phyloP scores from a whole-genome alignment of 2,797 vertebrate species.

The Vespertilio murinus region DNA sequence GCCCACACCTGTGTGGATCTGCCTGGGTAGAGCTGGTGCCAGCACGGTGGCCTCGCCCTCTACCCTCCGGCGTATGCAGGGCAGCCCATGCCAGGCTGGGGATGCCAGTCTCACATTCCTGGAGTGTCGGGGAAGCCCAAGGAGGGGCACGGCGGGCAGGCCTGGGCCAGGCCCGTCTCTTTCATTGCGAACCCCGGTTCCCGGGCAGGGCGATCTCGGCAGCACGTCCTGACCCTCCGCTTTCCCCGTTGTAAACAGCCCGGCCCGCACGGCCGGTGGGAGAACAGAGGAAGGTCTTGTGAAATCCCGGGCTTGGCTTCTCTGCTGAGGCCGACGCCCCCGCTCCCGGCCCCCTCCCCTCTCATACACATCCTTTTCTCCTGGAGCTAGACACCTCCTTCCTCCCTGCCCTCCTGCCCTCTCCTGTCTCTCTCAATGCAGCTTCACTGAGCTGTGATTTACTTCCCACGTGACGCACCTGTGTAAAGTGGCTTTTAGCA shows the following conservation, averaged over 20 bases:
- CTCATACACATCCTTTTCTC: background rate
- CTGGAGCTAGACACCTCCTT: too few relatives aligned
- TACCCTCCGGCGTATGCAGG: background rate
- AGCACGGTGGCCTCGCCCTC: background rate
- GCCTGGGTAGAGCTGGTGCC: slow-evolving; percentile 29
- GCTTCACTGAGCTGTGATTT: background rate
- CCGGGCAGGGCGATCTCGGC: background rate
- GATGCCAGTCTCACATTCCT: background rate
- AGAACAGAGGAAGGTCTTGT: background rate
- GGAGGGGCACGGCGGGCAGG: background rate
- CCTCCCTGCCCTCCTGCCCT: background rate
- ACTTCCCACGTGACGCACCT: background rate
- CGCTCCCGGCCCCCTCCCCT: too few relatives aligned
- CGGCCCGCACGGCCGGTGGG: background rate
- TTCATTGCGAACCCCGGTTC: background rate
- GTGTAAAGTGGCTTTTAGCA: background rate
- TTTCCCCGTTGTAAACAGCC: background rate
- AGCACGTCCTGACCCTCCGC: background rate
- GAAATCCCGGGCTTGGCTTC: background rate
- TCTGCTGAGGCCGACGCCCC: background rate
- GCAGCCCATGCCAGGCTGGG: background rate
- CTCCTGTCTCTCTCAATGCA: background rate
- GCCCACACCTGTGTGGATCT: slow-evolving; percentile 49
- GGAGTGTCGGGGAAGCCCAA: background rate
- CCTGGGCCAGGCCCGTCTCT: background rate